Evolutionary conservation across 2,113 vertebrate genomes (phyloP).

Genomic region (Microcebus griseorufus): DNA sequence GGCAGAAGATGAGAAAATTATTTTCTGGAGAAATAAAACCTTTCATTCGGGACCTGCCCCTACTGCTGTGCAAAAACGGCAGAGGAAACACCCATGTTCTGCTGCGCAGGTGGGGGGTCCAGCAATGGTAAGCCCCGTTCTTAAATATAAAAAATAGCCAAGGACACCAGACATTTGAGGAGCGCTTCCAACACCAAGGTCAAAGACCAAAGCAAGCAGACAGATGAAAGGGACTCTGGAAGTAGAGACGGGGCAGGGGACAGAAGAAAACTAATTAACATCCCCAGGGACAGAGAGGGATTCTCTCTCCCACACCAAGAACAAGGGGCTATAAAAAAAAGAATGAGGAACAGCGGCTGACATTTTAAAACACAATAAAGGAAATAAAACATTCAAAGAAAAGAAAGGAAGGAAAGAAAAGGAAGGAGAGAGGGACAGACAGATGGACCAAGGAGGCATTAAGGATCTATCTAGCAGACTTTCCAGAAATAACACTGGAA

Average conservation of each 20-base stretch:
- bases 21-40: background rate
- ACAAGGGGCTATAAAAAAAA: background rate
- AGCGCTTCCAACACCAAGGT: background rate
- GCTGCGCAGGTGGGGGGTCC: background rate
- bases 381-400: background rate
- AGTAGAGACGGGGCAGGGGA: background rate
- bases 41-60: background rate
- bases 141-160: background rate
- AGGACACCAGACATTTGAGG: background rate
- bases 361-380: background rate
- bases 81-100: fast-evolving
- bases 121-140: background rate
- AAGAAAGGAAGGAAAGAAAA: too few species aligned
- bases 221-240: background rate
- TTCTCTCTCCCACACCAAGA: background rate
- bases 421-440: too few species aligned
- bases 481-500: background rate
- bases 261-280: background rate
- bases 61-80: background rate
- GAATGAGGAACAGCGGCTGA: background rate
- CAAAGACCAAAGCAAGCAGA: background rate
- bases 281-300: background rate
- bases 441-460: background rate
- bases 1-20: background rate
- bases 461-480: background rate